Conservation (phyloP, 2,113 vertebrate genomes). For the Thunnus thynnus region DNA sequence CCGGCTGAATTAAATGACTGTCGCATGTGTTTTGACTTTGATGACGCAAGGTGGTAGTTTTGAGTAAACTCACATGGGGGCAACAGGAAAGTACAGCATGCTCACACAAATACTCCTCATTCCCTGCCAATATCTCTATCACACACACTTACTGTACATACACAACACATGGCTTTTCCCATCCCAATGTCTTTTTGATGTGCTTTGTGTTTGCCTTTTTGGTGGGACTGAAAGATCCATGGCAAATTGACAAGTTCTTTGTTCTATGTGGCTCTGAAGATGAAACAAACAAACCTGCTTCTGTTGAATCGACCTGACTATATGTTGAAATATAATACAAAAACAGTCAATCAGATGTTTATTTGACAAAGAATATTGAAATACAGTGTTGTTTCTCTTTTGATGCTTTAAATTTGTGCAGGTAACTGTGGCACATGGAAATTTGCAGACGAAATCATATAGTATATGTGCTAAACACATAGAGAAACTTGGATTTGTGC, state of each 20-base stretch:
- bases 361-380: neutral
- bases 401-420: neutral
- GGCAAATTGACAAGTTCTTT: slow-evolving; percentile 5
- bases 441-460: too few relatives aligned
- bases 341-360: neutral
- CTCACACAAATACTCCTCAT: neutral
- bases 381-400: neutral
- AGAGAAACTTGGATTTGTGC: too few relatives aligned
- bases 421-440: too few relatives aligned
- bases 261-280: slow-evolving; percentile 1
- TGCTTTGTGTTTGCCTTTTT: slow-evolving; percentile 18
- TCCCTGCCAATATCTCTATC: neutral
- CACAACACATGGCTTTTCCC: neutral
- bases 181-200: neutral
- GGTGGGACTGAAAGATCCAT: neutral
- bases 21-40: slow-evolving; percentile 30
- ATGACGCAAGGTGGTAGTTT: slow-evolving; percentile 3
- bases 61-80: slow-evolving; percentile 17
- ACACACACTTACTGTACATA: neutral
- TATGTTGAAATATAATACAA: neutral
- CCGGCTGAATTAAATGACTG: slow-evolving; percentile 19
- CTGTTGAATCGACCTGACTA: neutral
- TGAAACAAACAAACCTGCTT: slow-evolving; percentile 19
- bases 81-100: neutral
- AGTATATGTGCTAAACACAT: too few relatives aligned